A percentile compares a stretch with the other conserved stretches of the same genome.
Evolutionary conservation across 1,140 invertebrate genomes (phyloP).

Genomic region (Trypoxylus dichotomus): DNA sequence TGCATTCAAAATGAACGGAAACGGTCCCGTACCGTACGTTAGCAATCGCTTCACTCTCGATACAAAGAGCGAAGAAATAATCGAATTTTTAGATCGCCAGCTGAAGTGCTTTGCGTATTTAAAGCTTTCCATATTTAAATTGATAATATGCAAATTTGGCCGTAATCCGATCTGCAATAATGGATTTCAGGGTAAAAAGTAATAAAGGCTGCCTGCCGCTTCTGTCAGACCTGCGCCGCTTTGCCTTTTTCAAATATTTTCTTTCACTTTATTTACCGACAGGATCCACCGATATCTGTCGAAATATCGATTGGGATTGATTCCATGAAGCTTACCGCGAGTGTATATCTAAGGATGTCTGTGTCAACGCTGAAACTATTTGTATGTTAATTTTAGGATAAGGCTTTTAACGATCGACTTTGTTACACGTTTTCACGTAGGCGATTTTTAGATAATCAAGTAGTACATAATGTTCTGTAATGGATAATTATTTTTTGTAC

Average conservation of each 20-base stretch:
- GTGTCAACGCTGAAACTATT: too few relatives aligned
- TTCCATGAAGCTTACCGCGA: background rate
- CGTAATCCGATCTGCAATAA: conserved; percentile 43
- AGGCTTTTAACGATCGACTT: too few relatives aligned
- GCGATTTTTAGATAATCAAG: too few relatives aligned
- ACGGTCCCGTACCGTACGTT: background rate
- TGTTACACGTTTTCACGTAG: too few relatives aligned
- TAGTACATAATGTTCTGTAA: too few relatives aligned
- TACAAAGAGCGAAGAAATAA: background rate
- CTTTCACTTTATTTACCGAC: conserved; percentile 1
- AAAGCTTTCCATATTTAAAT: conserved; percentile 39
- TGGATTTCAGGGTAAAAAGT: conserved; percentile 36
- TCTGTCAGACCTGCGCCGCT: background rate
- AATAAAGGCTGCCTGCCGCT: conserved; percentile 21
- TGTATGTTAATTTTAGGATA: too few relatives aligned
- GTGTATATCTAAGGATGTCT: too few relatives aligned
- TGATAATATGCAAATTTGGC: conserved; percentile 42
- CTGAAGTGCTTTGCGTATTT: conserved; percentile 28
- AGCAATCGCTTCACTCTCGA: conserved; percentile 5
- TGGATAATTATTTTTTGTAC: too few relatives aligned
- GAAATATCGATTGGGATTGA: background rate
- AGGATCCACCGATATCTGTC: background rate
- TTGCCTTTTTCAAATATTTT: conserved; percentile 18
- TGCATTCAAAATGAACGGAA: background rate
- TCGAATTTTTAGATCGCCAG: conserved; percentile 12